A percentile compares a stretch with the other conserved stretches of the same genome.
Conservation (phyloP, 2,888 invertebrate species). For the Drosophila recens region DNA sequence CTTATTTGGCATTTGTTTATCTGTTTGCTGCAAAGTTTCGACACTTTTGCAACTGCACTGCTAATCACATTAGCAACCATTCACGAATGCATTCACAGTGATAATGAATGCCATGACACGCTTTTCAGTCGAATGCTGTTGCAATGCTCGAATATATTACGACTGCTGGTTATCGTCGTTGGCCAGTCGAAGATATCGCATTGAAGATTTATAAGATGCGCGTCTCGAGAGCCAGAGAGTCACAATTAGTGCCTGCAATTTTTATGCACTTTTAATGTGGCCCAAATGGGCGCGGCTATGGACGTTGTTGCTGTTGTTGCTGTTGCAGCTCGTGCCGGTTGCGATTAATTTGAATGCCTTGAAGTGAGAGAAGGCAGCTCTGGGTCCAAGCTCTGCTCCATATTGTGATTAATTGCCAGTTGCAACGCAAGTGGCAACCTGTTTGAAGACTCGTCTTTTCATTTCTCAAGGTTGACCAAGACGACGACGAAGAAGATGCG, state of each 20-base stretch:
- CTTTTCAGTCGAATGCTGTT: slow-evolving; percentile 30
- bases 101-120: slow-evolving; percentile 61
- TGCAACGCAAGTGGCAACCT: slow-evolving; percentile 71
- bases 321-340: slow-evolving; percentile 42
- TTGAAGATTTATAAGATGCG: slow-evolving; percentile 34
- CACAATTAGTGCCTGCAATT: slow-evolving; percentile 57
- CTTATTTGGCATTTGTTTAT: slow-evolving; percentile 19
- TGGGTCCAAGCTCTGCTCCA: slow-evolving; percentile 49
- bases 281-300: slow-evolving; percentile 33
- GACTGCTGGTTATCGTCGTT: too few species aligned
- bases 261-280: slow-evolving; percentile 65
- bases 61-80: slow-evolving; percentile 60
- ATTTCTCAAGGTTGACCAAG: slow-evolving; percentile 71
- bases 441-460: slow-evolving; percentile 59
- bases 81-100: slow-evolving; percentile 25
- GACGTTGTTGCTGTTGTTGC: too few species aligned
- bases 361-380: not conserved
- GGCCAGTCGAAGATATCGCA: slow-evolving; percentile 7
- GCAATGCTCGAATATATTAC: slow-evolving; percentile 13
- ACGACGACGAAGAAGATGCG: slow-evolving; percentile 54
- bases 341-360: slow-evolving; percentile 53
- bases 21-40: slow-evolving; percentile 21
- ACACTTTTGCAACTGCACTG: slow-evolving; percentile 48
- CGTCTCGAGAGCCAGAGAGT: slow-evolving; percentile 24
- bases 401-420: slow-evolving; percentile 73